Evolutionary conservation across 2,113 vertebrate genomes (phyloP).

Genomic region (Pseudonaja textilis): DNA sequence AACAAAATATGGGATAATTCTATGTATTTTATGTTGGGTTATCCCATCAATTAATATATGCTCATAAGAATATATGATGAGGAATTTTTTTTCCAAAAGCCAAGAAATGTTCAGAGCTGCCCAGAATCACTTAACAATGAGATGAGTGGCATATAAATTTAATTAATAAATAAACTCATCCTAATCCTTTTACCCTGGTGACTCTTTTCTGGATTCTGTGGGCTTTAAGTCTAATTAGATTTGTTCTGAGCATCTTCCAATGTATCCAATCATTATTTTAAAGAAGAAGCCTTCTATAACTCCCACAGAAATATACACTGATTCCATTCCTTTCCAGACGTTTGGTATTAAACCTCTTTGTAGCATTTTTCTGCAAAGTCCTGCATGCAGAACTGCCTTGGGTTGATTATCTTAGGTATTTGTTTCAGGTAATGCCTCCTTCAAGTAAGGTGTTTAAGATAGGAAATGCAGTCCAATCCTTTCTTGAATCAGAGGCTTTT

Average conservation of each 20-base stretch:
- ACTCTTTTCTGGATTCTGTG: neutral
- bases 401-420: neutral
- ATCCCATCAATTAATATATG: neutral
- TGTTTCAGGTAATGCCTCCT: neutral
- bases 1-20: neutral
- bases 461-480: neutral
- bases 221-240: neutral
- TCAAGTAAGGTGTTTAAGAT: neutral
- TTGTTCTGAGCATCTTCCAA: neutral
- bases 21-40: neutral
- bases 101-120: too few relatives aligned
- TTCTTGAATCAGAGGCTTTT: neutral
- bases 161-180: too few relatives aligned
- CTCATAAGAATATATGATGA: neutral
- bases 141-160: too few relatives aligned
- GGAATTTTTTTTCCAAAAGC: neutral
- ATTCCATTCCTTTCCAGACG: neutral
- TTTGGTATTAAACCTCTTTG: neutral
- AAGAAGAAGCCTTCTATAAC: neutral
- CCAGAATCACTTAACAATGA: too few relatives aligned
- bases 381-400: neutral
- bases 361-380: neutral
- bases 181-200: neutral
- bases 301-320: neutral
- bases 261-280: neutral